These are phyloP conservation scores for Syrmaticus mikado DNA, from an alignment of 2,113 vertebrate species.

Conservation along the genomic window DNA sequence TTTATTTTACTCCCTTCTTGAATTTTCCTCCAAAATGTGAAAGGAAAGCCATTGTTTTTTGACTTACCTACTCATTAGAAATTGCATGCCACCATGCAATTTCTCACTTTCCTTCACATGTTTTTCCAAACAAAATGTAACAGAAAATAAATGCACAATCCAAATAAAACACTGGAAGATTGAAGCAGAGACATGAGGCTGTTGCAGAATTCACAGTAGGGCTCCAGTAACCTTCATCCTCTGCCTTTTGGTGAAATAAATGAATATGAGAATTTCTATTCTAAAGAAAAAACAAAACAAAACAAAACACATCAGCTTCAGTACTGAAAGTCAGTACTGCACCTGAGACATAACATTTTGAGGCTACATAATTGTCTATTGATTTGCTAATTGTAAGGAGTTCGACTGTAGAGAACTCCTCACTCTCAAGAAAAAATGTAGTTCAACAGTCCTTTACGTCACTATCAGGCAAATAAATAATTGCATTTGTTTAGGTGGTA, in stretches of 20 bases:
- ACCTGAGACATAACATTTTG: neutral
- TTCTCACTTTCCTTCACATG: rapidly evolving
- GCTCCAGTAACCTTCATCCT: neutral
- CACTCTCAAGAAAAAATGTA: neutral
- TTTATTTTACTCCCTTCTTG: neutral
- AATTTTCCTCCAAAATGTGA: neutral
- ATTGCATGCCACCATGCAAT: neutral
- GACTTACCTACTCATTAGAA: neutral
- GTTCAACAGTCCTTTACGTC: neutral
- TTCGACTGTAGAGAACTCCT: neutral
- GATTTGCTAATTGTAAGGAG: neutral
- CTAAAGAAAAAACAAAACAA: neutral
- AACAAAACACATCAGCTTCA: neutral
- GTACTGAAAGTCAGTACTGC: neutral
- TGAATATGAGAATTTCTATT: neutral
- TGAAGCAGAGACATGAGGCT: neutral
- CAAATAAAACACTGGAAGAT: neutral
- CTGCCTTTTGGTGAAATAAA: neutral
- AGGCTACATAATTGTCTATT: neutral
- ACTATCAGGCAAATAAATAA: neutral
- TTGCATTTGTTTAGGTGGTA: neutral
- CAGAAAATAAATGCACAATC: neutral
- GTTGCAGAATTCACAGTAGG: neutral
- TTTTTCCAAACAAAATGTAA: neutral
- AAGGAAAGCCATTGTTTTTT: neutral